A percentile compares a stretch with the other conserved stretches of the same genome.
phyloP scores from a whole-genome alignment of 2,888 invertebrate species.

The Pegoplata infirma region DNA sequence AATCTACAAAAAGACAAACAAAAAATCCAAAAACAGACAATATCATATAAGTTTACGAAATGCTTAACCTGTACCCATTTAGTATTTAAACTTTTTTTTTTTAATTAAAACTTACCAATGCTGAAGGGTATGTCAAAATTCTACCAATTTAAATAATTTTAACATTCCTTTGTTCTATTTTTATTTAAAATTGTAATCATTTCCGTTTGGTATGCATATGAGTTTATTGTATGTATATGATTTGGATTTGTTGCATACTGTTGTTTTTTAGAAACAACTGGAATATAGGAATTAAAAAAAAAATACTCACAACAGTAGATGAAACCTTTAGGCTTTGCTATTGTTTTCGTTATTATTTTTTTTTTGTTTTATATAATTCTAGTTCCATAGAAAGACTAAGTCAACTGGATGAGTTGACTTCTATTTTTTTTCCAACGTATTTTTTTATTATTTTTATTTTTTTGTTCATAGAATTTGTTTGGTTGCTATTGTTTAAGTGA shows the following conservation, averaged over 20 bases:
- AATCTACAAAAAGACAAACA: too few relatives aligned
- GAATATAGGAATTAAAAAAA: constrained; percentile 4
- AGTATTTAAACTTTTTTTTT: too few relatives aligned
- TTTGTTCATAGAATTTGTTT: neutral
- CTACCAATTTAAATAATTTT: too few relatives aligned
- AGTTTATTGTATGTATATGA: neutral
- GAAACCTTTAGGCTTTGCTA: constrained; percentile 40
- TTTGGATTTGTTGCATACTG: constrained; percentile 7
- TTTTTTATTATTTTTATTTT: too few relatives aligned
- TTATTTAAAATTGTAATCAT: constrained; percentile 49
- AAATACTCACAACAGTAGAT: too few relatives aligned
- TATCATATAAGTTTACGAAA: too few relatives aligned
- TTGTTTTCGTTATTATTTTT: constrained; percentile 5
- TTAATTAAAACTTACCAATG: too few relatives aligned
- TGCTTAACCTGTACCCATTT: too few relatives aligned
- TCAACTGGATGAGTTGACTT: constrained; percentile 61
- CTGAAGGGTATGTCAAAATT: neutral
- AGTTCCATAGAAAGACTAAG: constrained; percentile 42
- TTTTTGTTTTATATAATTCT: constrained; percentile 7
- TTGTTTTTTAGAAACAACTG: neutral
- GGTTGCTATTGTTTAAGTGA: constrained; percentile 56
- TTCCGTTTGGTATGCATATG: constrained; percentile 37
- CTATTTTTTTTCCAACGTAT: constrained; percentile 5
- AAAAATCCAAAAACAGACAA: too few relatives aligned
- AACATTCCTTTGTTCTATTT: constrained; percentile 10